These are phyloP conservation scores for Dicerorhinus sumatrensis DNA, from an alignment of 2,113 vertebrate species.

Conservation along the genomic window DNA sequence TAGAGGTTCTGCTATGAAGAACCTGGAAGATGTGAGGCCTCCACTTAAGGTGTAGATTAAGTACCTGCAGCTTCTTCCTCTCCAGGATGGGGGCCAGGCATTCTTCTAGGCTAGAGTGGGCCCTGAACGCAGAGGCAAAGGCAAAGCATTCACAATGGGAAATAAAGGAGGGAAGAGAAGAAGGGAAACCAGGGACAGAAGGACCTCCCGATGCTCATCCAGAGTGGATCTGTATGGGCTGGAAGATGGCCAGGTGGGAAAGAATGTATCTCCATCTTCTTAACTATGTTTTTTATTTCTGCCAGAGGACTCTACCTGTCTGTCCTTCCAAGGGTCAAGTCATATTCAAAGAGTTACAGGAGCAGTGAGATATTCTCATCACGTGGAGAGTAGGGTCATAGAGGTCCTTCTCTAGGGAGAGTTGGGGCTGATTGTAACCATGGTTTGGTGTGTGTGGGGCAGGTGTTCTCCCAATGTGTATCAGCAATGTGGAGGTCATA, in stretches of 20 bases:
- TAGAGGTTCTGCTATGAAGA: not conserved
- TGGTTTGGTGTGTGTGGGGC: not conserved
- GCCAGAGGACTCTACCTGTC: not conserved
- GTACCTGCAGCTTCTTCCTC: not conserved
- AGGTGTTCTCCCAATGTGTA: rapidly evolving
- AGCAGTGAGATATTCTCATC: not conserved
- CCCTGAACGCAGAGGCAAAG: not conserved
- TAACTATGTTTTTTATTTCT: not conserved
- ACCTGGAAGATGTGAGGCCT: not conserved
- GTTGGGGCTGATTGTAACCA: too few relatives aligned
- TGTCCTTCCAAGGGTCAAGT: not conserved
- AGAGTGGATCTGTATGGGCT: not conserved
- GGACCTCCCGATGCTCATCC: not conserved
- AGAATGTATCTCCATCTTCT: not conserved
- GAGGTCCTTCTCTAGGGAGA: not conserved
- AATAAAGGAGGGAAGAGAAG: not conserved
- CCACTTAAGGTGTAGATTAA: not conserved
- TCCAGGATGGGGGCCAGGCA: not conserved
- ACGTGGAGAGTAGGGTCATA: rapidly evolving
- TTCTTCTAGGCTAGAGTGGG: not conserved
- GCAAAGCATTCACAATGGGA: not conserved
- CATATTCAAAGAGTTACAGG: not conserved
- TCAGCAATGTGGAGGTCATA: not conserved
- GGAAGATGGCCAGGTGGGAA: not conserved
- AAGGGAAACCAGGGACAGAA: not conserved